Evolutionary conservation across 2,113 vertebrate species (phyloP), one percentile per base, ranked within the genome.

Genomic region (Callaeas wilsoni): DNA sequence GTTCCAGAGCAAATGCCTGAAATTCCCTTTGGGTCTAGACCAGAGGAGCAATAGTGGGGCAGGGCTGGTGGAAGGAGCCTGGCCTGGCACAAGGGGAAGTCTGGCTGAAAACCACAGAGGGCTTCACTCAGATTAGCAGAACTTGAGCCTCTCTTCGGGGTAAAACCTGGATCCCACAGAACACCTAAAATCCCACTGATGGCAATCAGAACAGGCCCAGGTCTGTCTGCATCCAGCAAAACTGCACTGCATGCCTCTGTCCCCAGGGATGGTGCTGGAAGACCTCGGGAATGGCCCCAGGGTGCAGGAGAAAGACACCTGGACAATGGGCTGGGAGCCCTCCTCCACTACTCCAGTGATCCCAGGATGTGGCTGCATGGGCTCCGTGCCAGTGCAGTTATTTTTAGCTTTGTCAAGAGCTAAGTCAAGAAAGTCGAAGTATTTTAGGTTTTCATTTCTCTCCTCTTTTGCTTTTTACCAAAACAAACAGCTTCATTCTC

Each of bases 401-500:
- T 90, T 92, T 92, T 94, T 87, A 92, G 70, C 49, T 71, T 60
- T 68, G 29, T 53, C 3, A 10, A 71, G 63, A 89, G 64, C 87
- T 70, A 87, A 87, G 71, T 68, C 62, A 74, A 70, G 82, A 46
- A 86, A 90, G 74, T 73, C 49, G 44, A 67, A 65, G 84, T 42
- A 59, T 90, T 93, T 90, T 47, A 75, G 87, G 52, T 90, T 88
- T 92, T 84, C 27, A 2, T 89, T 94, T 89, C 70, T 78, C 62
- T 47, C 16, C 53, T 64, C 32, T 94, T 68, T 69, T 62, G 57
- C 74, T 73, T 53, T 88, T 80, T 73, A 90, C 87, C 62, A 87
- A 97, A 97, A 92, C 95, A 94, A 97, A 96, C 91, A 79, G 70
- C 87, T 84, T 42, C 71, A 30, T 69, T 49, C 70, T 87, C 22